Evolutionary conservation across 2,888 invertebrate species (phyloP).

Genomic region (Luperina nickerlii): DNA sequence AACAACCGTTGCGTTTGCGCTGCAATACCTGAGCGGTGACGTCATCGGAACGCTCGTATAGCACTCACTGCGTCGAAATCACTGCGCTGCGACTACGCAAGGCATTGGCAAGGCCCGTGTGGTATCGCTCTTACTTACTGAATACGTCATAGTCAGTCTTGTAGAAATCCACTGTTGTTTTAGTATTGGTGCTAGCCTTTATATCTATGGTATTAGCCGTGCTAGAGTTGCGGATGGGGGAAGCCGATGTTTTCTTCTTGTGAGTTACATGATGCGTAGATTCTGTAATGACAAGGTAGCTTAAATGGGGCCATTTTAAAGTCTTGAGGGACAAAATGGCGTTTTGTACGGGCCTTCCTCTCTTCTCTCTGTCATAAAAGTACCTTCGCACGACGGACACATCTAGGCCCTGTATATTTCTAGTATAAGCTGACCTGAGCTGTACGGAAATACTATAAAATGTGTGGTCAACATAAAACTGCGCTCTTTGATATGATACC

Average conservation of each 20-base stretch:
- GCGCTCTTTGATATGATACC: too few species aligned
- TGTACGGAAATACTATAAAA: not conserved
- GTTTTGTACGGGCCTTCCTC: not conserved
- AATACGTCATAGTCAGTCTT: conserved; percentile 4
- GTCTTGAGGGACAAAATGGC: not conserved
- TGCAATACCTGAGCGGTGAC: too few species aligned
- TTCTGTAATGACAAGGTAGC: conserved; percentile 19
- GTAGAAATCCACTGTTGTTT: conserved; percentile 16
- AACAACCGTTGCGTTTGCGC: too few species aligned
- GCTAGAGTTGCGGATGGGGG: not conserved
- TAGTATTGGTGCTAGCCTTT: not conserved
- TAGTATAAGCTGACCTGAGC: not conserved
- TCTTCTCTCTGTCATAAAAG: not conserved
- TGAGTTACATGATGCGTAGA: not conserved
- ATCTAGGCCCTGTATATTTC: not conserved
- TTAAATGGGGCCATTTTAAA: not conserved
- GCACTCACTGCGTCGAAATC: too few species aligned
- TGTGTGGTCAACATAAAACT: too few species aligned
- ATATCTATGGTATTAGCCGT: not conserved
- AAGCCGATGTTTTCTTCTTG: not conserved
- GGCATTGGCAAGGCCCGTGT: too few species aligned
- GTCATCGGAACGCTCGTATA: too few species aligned
- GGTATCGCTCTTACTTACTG: conserved; percentile 3
- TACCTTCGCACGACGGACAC: not conserved
- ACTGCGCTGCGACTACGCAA: too few species aligned